Percentiles rank a stretch among this genome's conserved stretches.
phyloP scores from a whole-genome alignment of 2,888 invertebrate genomes.

The Ypsolopha scabrella region DNA sequence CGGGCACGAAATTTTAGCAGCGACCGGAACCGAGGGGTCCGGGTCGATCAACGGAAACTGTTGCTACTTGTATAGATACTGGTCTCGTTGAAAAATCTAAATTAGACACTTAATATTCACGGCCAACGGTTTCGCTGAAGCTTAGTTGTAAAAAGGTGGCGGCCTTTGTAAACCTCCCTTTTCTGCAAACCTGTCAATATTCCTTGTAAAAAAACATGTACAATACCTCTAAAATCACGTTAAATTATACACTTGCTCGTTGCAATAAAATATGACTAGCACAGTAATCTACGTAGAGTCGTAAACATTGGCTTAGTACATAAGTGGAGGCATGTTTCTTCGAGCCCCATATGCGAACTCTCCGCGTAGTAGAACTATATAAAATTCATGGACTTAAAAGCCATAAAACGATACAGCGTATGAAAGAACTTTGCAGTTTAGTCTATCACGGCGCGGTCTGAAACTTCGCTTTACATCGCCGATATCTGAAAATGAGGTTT shows the following conservation, averaged over 20 bases:
- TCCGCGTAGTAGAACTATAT: constrained; percentile 44
- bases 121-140: constrained; percentile 12
- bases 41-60: constrained; percentile 51
- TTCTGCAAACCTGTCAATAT: neutral
- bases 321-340: neutral
- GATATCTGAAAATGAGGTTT: constrained; percentile 27
- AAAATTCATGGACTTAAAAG: constrained; percentile 31
- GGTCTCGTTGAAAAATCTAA: constrained; percentile 62
- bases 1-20: constrained; percentile 46
- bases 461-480: constrained; percentile 24
- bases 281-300: neutral
- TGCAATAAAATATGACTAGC: neutral
- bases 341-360: constrained; percentile 27
- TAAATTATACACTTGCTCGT: neutral
- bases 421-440: constrained; percentile 37
- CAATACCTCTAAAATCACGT: neutral
- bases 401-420: constrained; percentile 40
- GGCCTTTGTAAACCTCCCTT: neutral
- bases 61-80: constrained; percentile 34
- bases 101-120: constrained; percentile 63
- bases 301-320: neutral
- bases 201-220: neutral
- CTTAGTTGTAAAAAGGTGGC: neutral
- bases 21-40: constrained; percentile 59
- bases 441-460: constrained; percentile 31